A percentile compares a stretch with the other conserved stretches of the same genome.
Conservation (phyloP, 2,888 invertebrate genomes). For the Drosophila meridiana region DNA sequence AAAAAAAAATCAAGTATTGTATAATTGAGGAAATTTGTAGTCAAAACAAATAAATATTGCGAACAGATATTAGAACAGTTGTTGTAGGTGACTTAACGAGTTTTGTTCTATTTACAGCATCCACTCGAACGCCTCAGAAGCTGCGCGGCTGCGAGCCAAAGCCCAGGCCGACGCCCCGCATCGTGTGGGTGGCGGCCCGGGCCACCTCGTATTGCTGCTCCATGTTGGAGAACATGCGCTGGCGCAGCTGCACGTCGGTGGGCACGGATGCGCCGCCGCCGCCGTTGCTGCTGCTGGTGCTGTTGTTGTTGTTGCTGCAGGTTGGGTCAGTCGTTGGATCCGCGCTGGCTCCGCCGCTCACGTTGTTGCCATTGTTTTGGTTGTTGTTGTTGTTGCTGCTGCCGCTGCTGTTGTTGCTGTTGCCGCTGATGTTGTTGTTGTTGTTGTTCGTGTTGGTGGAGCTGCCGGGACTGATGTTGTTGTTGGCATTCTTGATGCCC, state of each 20-base stretch:
- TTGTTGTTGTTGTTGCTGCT: constrained; percentile 26
- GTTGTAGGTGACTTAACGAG: constrained; percentile 13
- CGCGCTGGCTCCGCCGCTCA: neutral
- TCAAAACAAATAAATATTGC: constrained; percentile 41
- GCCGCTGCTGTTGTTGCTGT: constrained; percentile 11
- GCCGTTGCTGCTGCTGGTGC: constrained; percentile 26
- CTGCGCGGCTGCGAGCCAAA: constrained; percentile 87
- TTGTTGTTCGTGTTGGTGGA: constrained; percentile 12
- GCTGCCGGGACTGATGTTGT: constrained; percentile 10
- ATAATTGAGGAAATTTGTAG: constrained; percentile 2
- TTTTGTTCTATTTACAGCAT: constrained; percentile 44
- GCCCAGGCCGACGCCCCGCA: constrained; percentile 94
- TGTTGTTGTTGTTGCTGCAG: constrained; percentile 27
- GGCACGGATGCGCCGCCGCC: constrained; percentile 39
- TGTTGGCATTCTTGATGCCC: constrained; percentile 89
- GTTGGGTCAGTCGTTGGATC: constrained; percentile 23
- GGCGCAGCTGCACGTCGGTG: constrained; percentile 84
- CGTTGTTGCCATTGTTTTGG: constrained; percentile 24
- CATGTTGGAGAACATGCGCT: constrained; percentile 96
- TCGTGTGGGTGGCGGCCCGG: constrained; percentile 97
- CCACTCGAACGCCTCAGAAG: constrained; percentile 55
- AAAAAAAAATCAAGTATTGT: neutral
- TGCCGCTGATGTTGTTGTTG: neutral
- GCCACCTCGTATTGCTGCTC: constrained; percentile 99
- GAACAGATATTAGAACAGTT: constrained; percentile 31